phyloP scores from a whole-genome alignment of 2,888 invertebrate genomes.

The Baronia brevicornis region DNA sequence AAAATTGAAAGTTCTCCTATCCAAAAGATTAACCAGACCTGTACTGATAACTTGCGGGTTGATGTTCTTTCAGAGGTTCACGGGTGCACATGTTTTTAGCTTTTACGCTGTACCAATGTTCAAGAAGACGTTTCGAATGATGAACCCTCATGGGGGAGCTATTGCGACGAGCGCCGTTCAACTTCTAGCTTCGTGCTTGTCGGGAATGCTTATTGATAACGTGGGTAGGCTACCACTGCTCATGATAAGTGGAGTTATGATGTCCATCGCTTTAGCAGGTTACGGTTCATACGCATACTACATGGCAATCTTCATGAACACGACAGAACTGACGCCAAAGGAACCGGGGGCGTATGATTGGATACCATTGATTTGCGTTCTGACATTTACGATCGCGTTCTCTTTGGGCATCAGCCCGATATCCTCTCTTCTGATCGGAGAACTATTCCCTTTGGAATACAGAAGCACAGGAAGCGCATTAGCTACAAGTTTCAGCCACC shows the following conservation, averaged over 20 bases:
- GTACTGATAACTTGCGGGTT: constrained; percentile 87
- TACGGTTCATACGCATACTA: constrained; percentile 91
- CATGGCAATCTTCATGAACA: constrained; percentile 74
- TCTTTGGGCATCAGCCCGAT: constrained; percentile 86
- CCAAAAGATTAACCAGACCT: constrained; percentile 76
- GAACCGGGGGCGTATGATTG: constrained; percentile 80
- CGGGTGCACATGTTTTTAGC: constrained; percentile 88
- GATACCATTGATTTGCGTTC: constrained; percentile 89
- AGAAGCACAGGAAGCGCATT: constrained; percentile 81
- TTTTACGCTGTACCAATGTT: constrained; percentile 92
- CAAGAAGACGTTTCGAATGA: constrained; percentile 85
- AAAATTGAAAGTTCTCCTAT: constrained; percentile 50
- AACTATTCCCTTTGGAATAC: constrained; percentile 82
- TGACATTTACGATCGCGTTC: constrained; percentile 89
- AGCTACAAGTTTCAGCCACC: constrained; percentile 88
- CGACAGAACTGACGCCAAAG: constrained; percentile 40
- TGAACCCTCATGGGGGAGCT: constrained; percentile 88
- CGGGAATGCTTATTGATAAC: constrained; percentile 88
- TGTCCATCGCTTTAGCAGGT: constrained; percentile 88
- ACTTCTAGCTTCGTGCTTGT: constrained; percentile 85
- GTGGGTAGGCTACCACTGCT: constrained; percentile 89
- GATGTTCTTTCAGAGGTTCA: constrained; percentile 92
- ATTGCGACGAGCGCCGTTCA: constrained; percentile 90
- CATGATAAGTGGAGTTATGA: constrained; percentile 87
- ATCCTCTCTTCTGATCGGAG: constrained; percentile 82